phyloP scores from a whole-genome alignment of 2,797 vertebrate species.

The Paguma larvata region DNA sequence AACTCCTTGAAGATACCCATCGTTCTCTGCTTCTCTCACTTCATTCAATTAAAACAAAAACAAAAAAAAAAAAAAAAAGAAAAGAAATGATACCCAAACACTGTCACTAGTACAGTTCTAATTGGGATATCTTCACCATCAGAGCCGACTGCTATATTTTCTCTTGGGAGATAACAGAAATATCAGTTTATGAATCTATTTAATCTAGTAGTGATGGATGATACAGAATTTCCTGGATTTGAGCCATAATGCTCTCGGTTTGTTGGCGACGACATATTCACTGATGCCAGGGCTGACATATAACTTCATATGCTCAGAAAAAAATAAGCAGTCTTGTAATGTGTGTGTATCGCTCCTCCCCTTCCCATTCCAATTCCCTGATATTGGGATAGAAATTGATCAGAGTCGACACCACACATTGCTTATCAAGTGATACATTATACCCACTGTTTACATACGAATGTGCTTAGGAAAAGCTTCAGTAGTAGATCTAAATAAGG shows the following conservation, averaged over 20 bases:
- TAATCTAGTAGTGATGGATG: conserved; percentile 58
- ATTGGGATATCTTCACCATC: background rate
- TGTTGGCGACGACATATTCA: conserved; percentile 47
- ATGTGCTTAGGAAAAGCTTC: conserved; percentile 51
- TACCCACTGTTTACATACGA: background rate
- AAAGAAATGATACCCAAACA: background rate
- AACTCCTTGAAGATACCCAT: conserved; percentile 30
- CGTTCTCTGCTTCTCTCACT: conserved; percentile 33
- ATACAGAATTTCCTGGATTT: conserved; percentile 33
- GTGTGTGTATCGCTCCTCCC: background rate
- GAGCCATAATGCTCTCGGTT: conserved; percentile 32
- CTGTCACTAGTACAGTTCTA: conserved; percentile 33
- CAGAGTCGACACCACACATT: conserved; percentile 20
- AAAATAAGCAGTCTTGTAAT: conserved; percentile 48
- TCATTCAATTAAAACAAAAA: conserved; percentile 33
- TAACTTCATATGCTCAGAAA: conserved; percentile 66
- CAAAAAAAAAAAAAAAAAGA: background rate
- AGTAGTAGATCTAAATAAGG: conserved; percentile 13
- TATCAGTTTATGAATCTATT: conserved; percentile 19
- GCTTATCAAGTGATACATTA: conserved; percentile 43
- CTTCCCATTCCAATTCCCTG: conserved; percentile 47
- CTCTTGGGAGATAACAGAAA: conserved; percentile 34
- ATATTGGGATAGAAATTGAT: conserved; percentile 50
- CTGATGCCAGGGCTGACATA: conserved; percentile 34
- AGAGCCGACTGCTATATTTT: conserved; percentile 35